Conservation (phyloP, 2,113 vertebrate species). For the Myrmecobius fasciatus region DNA sequence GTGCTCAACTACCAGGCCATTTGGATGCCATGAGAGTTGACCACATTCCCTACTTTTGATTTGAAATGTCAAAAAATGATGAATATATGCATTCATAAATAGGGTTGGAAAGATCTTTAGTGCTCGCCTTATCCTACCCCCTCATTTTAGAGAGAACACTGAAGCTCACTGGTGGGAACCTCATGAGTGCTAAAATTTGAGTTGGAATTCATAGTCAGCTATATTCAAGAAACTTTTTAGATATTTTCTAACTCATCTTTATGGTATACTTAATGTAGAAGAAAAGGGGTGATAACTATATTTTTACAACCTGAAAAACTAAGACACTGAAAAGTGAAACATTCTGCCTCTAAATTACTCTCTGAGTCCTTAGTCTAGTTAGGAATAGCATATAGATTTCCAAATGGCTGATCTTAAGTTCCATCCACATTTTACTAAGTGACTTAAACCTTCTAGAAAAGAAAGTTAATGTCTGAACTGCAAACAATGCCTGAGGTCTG, state of each 20-base stretch:
- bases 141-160: background rate
- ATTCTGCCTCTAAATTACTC: background rate
- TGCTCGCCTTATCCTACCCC: background rate
- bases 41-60: background rate
- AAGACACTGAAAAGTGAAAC: background rate
- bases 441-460: constrained; percentile 51
- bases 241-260: background rate
- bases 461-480: constrained; percentile 25
- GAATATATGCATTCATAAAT: background rate
- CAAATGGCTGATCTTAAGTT: constrained; percentile 25
- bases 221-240: background rate
- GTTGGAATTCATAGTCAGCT: background rate
- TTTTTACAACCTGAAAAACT: constrained; percentile 35
- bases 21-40: background rate
- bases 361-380: background rate
- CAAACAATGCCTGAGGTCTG: constrained; percentile 40
- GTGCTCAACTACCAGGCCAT: background rate
- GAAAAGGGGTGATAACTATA: background rate
- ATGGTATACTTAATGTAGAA: constrained; percentile 30
- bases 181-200: background rate
- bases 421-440: background rate
- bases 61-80: background rate
- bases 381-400: background rate
- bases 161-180: background rate
- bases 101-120: constrained; percentile 3